Percentiles rank a stretch among this genome's conserved stretches.
Evolutionary conservation across 2,888 invertebrate species (phyloP).

Genomic region (Athalia cordata): DNA sequence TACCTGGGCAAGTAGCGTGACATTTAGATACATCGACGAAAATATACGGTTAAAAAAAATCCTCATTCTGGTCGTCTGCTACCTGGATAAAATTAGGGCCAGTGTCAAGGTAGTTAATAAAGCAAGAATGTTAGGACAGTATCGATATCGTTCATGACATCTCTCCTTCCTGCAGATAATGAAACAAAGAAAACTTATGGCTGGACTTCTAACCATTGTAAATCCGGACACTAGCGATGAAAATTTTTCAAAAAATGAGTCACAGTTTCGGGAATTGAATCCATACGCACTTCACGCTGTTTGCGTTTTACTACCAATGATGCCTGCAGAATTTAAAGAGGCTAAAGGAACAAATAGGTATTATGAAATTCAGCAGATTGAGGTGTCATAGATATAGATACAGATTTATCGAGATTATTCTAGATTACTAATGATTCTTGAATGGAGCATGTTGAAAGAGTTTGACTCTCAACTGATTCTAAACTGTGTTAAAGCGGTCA

Average conservation of each 20-base stretch:
- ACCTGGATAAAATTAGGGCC: slow-evolving; percentile 55
- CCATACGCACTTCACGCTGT: slow-evolving; percentile 60
- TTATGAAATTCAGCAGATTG: background rate
- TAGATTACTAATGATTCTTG: slow-evolving; percentile 62
- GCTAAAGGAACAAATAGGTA: slow-evolving; percentile 56
- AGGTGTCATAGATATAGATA: background rate
- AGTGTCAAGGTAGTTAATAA: slow-evolving; percentile 54
- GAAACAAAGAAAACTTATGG: slow-evolving; percentile 53
- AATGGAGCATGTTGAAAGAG: slow-evolving; percentile 53
- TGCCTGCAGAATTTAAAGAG: slow-evolving; percentile 62
- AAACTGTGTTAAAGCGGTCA: slow-evolving; percentile 58
- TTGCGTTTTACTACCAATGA: slow-evolving; percentile 57
- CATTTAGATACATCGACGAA: slow-evolving; percentile 56
- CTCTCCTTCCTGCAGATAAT: slow-evolving; percentile 56
- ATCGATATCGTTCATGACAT: background rate
- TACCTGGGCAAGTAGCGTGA: slow-evolving; percentile 61
- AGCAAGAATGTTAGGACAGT: background rate
- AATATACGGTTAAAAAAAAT: slow-evolving; percentile 68
- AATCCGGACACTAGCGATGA: slow-evolving; percentile 51
- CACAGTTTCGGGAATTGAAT: slow-evolving; percentile 62
- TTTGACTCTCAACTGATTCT: slow-evolving; percentile 53
- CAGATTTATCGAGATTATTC: background rate
- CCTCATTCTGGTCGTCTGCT: slow-evolving; percentile 62
- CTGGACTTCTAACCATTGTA: slow-evolving; percentile 57
- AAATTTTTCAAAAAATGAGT: slow-evolving; percentile 54